A percentile compares a stretch with the other conserved stretches of the same genome.
phyloP scores from a whole-genome alignment of 2,113 vertebrate genomes.

The Chrysemys picta region DNA sequence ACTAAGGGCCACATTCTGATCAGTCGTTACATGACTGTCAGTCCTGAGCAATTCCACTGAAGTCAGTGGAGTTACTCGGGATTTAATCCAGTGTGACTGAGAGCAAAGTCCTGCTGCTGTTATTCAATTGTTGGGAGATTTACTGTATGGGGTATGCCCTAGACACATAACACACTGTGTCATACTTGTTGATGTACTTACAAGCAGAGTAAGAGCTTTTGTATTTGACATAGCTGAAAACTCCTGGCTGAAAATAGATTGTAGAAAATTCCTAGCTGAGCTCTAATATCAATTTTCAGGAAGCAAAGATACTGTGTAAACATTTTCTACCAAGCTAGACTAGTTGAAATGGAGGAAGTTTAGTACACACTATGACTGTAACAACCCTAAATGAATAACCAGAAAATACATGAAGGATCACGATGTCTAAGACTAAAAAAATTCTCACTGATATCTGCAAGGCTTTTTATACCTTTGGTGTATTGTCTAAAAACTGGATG shows the following conservation, averaged over 20 bases:
- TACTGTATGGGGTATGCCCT: neutral
- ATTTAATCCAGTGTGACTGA: slow-evolving; percentile 22
- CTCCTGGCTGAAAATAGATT: slow-evolving; percentile 29
- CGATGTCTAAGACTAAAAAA: neutral
- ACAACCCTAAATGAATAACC: neutral
- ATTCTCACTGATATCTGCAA: neutral
- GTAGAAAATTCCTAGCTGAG: slow-evolving; percentile 48
- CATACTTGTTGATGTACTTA: slow-evolving; percentile 58
- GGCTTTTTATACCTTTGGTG: neutral
- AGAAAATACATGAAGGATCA: neutral
- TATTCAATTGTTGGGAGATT: slow-evolving; percentile 44
- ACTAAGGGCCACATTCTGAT: neutral
- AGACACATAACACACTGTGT: neutral
- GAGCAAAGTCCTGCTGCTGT: slow-evolving; percentile 16
- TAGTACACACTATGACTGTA: neutral
- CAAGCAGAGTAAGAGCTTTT: slow-evolving; percentile 38
- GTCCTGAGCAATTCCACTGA: slow-evolving; percentile 30
- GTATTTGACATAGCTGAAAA: slow-evolving; percentile 42
- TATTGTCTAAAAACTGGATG: neutral
- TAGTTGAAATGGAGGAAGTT: slow-evolving; percentile 2
- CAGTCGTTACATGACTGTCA: neutral
- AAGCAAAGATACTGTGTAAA: slow-evolving; percentile 37
- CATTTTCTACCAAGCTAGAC: neutral
- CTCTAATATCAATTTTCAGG: slow-evolving; percentile 49
- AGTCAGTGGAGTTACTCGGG: slow-evolving; percentile 21